phyloP scores from a whole-genome alignment of 2,888 invertebrate species.

The Ochropacha duplaris region DNA sequence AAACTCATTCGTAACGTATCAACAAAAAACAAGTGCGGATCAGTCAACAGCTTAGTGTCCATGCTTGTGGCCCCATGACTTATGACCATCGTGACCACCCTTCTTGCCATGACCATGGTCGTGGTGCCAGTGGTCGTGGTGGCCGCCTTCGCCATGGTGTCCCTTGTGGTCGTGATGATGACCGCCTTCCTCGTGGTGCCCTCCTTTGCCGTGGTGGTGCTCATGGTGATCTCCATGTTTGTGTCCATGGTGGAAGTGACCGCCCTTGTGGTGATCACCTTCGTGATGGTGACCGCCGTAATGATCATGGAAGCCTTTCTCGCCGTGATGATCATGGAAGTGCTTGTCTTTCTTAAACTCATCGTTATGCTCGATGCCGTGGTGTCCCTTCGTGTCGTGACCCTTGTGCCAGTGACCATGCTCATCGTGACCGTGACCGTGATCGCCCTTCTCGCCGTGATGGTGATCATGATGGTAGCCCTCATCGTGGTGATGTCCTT shows the following conservation, averaged over 20 bases:
- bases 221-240: conserved; percentile 90
- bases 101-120: conserved; percentile 90
- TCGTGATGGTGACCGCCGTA: conserved; percentile 90
- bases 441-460: conserved; percentile 85
- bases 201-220: conserved; percentile 90
- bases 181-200: conserved; percentile 88
- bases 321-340: conserved; percentile 92
- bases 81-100: conserved; percentile 90
- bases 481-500: conserved; percentile 85
- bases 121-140: conserved; percentile 89
- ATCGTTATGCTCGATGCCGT: conserved; percentile 91
- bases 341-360: conserved; percentile 93
- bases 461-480: conserved; percentile 85
- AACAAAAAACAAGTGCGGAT: conserved; percentile 55
- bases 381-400: conserved; percentile 92
- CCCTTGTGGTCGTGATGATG: conserved; percentile 91
- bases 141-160: conserved; percentile 89
- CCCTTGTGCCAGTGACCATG: conserved; percentile 90
- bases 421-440: conserved; percentile 79
- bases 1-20: conserved; percentile 38
- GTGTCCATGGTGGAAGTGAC: conserved; percentile 90
- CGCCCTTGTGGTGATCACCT: conserved; percentile 90
- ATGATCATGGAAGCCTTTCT: conserved; percentile 89
- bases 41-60: conserved; percentile 57
- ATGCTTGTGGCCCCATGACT: conserved; percentile 88